Conservation (phyloP, 2,797 vertebrate species). For the Threskiornis aethiopicus region DNA sequence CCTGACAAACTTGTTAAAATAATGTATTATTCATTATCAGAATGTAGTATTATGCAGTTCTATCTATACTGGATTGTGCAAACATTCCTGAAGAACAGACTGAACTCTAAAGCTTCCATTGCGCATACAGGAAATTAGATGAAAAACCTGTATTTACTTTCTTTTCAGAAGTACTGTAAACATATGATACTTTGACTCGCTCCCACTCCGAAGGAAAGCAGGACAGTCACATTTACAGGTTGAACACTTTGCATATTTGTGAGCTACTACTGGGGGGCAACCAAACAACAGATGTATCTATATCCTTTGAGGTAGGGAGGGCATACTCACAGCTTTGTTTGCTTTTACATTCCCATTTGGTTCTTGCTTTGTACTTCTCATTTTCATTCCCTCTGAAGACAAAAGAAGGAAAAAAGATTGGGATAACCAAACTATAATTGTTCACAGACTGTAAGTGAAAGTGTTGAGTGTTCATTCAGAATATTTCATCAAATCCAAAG, state of each 20-base stretch:
- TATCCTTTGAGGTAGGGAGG: background rate
- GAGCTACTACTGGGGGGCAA: background rate
- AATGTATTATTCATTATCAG: background rate
- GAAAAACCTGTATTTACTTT: background rate
- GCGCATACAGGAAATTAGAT: background rate
- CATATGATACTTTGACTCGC: background rate
- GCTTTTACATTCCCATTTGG: constrained; percentile 87
- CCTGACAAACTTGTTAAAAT: background rate
- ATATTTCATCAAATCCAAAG: background rate
- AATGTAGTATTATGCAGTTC: background rate
- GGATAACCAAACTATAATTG: background rate
- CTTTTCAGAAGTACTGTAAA: background rate
- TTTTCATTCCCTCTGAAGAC: constrained; percentile 92
- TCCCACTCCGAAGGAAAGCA: background rate
- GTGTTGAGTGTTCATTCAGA: background rate
- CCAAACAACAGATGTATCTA: background rate
- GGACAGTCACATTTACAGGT: background rate
- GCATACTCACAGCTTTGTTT: constrained; percentile 85
- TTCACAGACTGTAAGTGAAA: background rate
- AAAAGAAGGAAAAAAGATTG: background rate
- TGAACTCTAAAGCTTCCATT: background rate
- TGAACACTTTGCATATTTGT: background rate
- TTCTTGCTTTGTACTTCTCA: constrained; percentile 92
- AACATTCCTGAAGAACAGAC: background rate
- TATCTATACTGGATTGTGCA: background rate